These are phyloP conservation scores for Rhynchotus rufescens DNA, from an alignment of 2,797 vertebrate species.

Conservation along the genomic window DNA sequence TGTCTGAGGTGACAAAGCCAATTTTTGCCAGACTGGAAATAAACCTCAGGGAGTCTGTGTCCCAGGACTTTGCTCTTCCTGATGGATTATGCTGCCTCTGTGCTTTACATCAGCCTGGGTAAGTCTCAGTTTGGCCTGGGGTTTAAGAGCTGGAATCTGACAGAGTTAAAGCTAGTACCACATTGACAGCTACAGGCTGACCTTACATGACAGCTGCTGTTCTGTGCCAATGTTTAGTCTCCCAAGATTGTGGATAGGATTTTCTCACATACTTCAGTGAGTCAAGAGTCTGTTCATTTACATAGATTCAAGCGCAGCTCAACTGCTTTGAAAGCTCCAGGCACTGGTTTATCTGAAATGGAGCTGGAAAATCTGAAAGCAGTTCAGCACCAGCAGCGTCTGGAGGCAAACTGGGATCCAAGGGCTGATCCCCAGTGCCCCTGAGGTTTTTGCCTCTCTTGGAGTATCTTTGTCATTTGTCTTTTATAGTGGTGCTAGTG, in stretches of 20 bases:
- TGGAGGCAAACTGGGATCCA: not conserved
- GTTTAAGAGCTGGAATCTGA: not conserved
- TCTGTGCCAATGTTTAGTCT: slow-evolving; percentile 50
- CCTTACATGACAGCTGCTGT: not conserved
- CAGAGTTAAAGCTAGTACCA: not conserved
- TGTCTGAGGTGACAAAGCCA: not conserved
- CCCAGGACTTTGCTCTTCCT: not conserved
- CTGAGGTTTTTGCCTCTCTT: not conserved
- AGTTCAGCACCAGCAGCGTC: not conserved
- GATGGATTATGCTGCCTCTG: not conserved
- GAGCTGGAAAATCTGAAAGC: not conserved
- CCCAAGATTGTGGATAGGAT: not conserved
- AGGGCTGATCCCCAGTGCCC: not conserved
- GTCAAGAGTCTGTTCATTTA: slow-evolving; percentile 16
- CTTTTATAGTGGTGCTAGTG: not conserved
- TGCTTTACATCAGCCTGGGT: not conserved
- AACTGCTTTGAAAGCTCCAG: not conserved
- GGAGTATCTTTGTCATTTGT: not conserved
- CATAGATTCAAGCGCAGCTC: not conserved
- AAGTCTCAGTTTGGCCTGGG: not conserved
- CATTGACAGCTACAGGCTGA: not conserved
- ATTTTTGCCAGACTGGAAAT: not conserved
- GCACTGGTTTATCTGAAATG: not conserved
- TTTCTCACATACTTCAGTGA: slow-evolving; percentile 20
- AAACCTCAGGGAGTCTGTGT: not conserved